Conservation (phyloP, 2,888 invertebrate genomes). For the Caenorhabditis wallacei region DNA sequence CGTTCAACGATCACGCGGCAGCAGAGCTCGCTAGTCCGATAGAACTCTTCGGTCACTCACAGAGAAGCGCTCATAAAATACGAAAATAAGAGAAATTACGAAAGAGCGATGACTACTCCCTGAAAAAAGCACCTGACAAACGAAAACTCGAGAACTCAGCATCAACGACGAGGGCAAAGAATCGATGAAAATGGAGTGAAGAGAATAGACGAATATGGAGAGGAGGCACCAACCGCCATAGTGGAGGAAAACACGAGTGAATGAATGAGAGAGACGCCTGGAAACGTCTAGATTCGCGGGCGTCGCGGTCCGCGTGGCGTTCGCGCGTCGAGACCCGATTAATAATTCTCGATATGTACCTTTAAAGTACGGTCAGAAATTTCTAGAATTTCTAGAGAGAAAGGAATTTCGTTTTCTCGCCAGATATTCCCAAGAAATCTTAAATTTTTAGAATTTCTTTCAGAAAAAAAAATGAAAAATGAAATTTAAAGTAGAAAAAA, state of each 20-base stretch:
- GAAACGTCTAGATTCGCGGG: constrained; percentile 4
- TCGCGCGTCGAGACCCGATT: constrained; percentile 21
- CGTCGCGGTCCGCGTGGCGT: not conserved
- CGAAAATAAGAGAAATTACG: not conserved
- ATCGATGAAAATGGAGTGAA: no score
- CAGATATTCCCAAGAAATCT: no score
- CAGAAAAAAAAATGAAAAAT: no score
- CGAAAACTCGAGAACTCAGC: not conserved
- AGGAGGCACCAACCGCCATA: not conserved
- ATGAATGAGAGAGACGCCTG: not conserved
- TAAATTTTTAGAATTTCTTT: no score
- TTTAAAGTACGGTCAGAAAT: not conserved
- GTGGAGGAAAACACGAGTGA: not conserved
- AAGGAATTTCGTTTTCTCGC: no score
- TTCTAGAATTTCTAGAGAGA: no score
- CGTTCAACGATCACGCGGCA: constrained; percentile 2
- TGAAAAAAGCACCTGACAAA: not conserved
- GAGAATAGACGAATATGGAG: not conserved
- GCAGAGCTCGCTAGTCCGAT: not conserved
- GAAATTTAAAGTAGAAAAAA: no score
- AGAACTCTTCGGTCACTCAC: not conserved
- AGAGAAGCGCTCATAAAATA: not conserved
- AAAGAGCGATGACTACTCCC: not conserved
- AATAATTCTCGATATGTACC: not conserved
- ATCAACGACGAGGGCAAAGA: no score